These are phyloP conservation scores for Oasisia sp. DNA, from an alignment of 2,888 invertebrate genomes.

Conservation along the genomic window DNA sequence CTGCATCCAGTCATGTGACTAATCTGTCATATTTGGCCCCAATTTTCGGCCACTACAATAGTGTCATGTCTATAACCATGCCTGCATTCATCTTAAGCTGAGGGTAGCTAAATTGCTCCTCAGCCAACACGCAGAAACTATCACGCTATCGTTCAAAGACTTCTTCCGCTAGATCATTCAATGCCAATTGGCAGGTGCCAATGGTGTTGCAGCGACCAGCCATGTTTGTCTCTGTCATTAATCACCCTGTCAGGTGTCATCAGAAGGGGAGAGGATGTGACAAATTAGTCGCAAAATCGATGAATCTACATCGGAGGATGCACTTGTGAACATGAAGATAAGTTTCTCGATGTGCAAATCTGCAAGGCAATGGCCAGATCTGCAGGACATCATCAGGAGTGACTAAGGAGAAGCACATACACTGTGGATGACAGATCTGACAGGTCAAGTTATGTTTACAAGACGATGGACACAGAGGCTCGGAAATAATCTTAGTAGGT, in stretches of 20 bases:
- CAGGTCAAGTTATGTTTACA: no score
- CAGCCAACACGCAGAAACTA: background rate
- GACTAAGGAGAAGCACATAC: background rate
- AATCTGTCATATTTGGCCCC: background rate
- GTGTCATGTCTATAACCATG: background rate
- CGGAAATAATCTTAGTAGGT: no score
- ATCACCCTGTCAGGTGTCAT: background rate
- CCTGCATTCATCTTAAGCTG: background rate
- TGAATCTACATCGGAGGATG: background rate
- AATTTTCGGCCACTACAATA: background rate
- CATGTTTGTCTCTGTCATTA: background rate
- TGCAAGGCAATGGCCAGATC: background rate
- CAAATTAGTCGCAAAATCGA: slow-evolving; percentile 12
- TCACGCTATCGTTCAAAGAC: background rate
- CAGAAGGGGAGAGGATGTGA: background rate
- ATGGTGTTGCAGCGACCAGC: background rate
- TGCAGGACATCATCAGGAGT: background rate
- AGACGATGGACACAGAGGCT: no score
- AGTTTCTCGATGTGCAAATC: background rate
- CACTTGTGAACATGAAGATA: background rate
- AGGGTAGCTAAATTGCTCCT: background rate
- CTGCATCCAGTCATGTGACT: background rate
- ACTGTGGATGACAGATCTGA: no score
- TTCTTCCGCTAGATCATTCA: background rate
- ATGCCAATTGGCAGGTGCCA: slow-evolving; percentile 9